Evolutionary conservation across 2,888 invertebrate species (phyloP).

Genomic region (Nomada fucata): DNA sequence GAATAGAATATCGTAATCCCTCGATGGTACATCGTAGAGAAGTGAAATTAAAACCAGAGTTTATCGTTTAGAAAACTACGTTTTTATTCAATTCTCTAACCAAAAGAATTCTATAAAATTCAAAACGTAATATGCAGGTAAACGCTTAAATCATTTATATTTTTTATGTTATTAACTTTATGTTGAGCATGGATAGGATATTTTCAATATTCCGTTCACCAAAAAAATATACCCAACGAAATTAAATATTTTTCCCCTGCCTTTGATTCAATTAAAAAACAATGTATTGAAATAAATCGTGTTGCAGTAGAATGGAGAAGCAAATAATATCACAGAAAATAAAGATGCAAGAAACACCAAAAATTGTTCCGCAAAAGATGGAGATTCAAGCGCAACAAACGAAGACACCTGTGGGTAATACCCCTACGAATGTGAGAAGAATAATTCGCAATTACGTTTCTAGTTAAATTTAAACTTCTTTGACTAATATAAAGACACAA

Average conservation of each 20-base stretch:
- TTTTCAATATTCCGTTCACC: constrained; percentile 4
- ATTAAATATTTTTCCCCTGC: not conserved
- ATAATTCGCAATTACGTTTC: not conserved
- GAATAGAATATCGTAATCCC: not conserved
- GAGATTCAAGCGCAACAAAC: constrained; percentile 24
- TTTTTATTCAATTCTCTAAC: not conserved
- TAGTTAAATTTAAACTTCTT: not conserved
- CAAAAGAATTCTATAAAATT: too few relatives aligned
- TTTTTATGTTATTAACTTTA: too few relatives aligned
- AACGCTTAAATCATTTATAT: too few relatives aligned
- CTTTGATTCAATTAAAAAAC: not conserved
- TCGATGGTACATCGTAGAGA: too few relatives aligned
- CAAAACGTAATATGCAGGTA: too few relatives aligned
- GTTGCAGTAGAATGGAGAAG: constrained; percentile 47
- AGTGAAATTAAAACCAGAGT: too few relatives aligned
- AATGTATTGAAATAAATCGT: not conserved
- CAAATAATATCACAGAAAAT: constrained; percentile 33
- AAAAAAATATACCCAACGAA: not conserved
- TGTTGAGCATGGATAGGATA: constrained; percentile 7
- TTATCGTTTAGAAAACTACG: not conserved
- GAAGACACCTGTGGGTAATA: constrained; percentile 18
- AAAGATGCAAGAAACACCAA: constrained; percentile 37
- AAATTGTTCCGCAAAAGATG: constrained; percentile 20
- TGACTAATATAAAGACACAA: not conserved
- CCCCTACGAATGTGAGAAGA: constrained; percentile 32